Evolutionary conservation across 2,888 invertebrate species (phyloP).

Genomic region (Graphium colonna): DNA sequence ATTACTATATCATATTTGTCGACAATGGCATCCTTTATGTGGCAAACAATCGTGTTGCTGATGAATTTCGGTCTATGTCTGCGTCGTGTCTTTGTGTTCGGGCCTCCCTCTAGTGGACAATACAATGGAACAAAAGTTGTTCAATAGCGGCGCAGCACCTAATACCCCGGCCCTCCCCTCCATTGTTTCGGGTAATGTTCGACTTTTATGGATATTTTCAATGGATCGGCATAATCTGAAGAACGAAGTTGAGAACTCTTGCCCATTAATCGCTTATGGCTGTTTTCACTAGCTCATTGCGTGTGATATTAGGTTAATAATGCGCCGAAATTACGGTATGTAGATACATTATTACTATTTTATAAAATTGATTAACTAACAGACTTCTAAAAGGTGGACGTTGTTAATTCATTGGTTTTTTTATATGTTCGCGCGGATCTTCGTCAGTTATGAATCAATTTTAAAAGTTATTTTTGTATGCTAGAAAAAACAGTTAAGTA

Average conservation of each 20-base stretch:
- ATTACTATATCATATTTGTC: constrained; percentile 77
- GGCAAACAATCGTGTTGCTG: constrained; percentile 79
- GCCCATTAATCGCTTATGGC: constrained; percentile 42
- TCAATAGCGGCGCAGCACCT: constrained; percentile 77
- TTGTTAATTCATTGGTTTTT: no score
- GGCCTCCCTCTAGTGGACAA: constrained; percentile 74
- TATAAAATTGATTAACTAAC: no score
- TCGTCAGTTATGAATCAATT: no score
- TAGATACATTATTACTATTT: no score
- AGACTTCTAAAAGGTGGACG: no score
- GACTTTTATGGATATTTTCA: constrained; percentile 80
- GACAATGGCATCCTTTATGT: constrained; percentile 78
- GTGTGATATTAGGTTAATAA: background rate
- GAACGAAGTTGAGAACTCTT: constrained; percentile 68
- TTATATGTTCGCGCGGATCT: no score
- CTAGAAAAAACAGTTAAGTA: no score
- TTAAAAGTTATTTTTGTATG: no score
- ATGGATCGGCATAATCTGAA: constrained; percentile 76
- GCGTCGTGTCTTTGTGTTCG: constrained; percentile 71
- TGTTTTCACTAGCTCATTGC: constrained; percentile 16
- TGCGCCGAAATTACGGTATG: no score
- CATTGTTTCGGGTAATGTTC: constrained; percentile 79
- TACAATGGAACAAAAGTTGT: constrained; percentile 79
- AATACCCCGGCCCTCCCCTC: constrained; percentile 74
- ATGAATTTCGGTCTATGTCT: constrained; percentile 80